Base-by-base conservation (phyloP, 2,113 vertebrate genomes). In the Phoxinus phoxinus region DNA sequence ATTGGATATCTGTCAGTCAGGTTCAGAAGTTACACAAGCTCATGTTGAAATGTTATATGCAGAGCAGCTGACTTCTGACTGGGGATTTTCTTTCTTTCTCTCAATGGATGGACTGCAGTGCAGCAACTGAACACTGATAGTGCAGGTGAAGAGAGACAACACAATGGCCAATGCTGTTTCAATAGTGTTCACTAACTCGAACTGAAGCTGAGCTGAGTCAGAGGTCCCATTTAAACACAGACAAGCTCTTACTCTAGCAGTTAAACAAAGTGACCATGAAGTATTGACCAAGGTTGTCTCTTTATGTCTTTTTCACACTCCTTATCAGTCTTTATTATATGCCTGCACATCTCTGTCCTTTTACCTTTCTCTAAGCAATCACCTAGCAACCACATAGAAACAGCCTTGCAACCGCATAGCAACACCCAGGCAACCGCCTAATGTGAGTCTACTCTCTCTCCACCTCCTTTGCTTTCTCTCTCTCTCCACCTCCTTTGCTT, bases 201-300 rank as follows among this genome's bases (percentile, higher is more conserved):
- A 77, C 27, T 77, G 30, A 77, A 77, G 75, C 27, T 58, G 35
- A 61, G 76, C 32, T 17, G 32, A 79, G 76, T 79, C 53, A 79
- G 59, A 58, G 69, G 58, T 61, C 65, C 77, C 76, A 9, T 79
- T 25, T 59, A 41, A 61, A 79, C 56, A 79, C 53, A 79, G 56
- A 41, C 56, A 6, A 79, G 56, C 56, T 25, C 76, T 79, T 15
- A 79, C 56, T 79, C 56, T 41, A 6, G 58, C 23, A 37, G 35
- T 59, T 25, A n/a, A n/a, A n/a, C n/a, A n/a, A 59, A 61, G 56
- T 44, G 56, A 61, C 35, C 35, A 41, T 61, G 23, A 79, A 15
- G 41, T 25, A 73, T 48, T 48, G 71, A 74, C 23, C 23, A 46
- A 46, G 37, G 23, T 15, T 46, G 23, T 46, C 11, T 46, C 41